A percentile compares a stretch with the other conserved stretches of the same genome.
These are phyloP conservation scores for Sinohyriopsis cumingii DNA, from an alignment of 2,888 invertebrate species.

Conservation along the genomic window DNA sequence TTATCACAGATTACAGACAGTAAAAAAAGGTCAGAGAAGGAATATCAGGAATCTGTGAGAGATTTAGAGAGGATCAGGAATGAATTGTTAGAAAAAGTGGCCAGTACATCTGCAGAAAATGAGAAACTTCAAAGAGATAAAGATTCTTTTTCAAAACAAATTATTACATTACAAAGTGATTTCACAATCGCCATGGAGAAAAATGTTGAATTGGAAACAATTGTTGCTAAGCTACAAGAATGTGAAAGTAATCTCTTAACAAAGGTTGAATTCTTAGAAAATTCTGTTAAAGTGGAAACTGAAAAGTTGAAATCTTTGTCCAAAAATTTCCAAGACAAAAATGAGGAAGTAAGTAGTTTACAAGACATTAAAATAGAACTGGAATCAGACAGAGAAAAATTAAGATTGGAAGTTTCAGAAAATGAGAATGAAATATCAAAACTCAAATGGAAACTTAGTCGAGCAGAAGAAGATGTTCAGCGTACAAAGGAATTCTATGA, in stretches of 20 bases:
- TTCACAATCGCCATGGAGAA: conserved; percentile 7
- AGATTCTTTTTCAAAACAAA: no score
- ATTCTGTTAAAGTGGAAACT: conserved; percentile 1
- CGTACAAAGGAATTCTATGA: conserved; percentile 36
- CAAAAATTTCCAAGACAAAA: conserved; percentile 21
- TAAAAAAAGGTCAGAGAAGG: no score
- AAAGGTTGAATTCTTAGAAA: no score
- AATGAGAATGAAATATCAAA: conserved; percentile 33
- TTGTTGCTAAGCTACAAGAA: conserved; percentile 17
- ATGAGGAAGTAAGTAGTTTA: conserved; percentile 15
- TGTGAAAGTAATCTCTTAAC: conserved; percentile 10
- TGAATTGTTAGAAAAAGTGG: no score
- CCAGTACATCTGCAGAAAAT: conserved; percentile 1
- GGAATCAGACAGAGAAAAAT: conserved; percentile 17
- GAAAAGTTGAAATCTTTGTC: conserved; percentile 16
- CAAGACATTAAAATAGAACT: conserved; percentile 15
- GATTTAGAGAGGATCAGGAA: no score
- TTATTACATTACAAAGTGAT: no score
- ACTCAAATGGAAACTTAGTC: conserved; percentile 26
- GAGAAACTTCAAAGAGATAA: conserved; percentile 2
- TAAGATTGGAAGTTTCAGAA: conserved; percentile 33
- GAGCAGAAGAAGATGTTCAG: conserved; percentile 23
- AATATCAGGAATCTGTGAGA: no score
- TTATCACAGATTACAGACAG: no score
- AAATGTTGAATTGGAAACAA: conserved; percentile 14